These are phyloP conservation scores for Lasioglossum leucozonium DNA, from an alignment of 2,888 invertebrate genomes.

Conservation along the genomic window DNA sequence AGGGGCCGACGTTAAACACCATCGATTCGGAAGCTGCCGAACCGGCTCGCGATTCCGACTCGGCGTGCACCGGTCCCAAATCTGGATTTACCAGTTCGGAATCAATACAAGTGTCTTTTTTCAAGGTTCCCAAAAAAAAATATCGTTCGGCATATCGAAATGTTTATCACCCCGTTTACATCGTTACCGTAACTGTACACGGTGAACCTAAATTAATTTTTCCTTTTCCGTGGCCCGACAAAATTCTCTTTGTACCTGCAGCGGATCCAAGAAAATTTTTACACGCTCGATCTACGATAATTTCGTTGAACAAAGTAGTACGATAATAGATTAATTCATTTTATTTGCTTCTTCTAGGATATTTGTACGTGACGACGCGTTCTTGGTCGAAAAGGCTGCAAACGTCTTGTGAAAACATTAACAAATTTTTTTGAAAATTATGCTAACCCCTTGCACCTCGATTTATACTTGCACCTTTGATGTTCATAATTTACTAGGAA, in stretches of 20 bases:
- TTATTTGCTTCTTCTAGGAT: background rate
- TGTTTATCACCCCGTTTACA: too few species aligned
- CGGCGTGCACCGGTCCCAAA: background rate
- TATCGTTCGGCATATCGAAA: background rate
- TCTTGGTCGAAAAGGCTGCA: background rate
- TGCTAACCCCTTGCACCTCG: too few species aligned
- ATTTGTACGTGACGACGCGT: background rate
- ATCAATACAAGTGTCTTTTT: background rate
- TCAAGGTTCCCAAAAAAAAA: background rate
- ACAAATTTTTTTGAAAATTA: too few species aligned
- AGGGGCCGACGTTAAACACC: conserved; percentile 76
- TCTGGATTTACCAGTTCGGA: background rate
- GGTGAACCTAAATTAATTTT: background rate
- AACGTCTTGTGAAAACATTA: background rate
- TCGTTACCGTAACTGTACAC: background rate
- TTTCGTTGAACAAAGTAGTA: background rate
- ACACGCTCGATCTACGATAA: background rate
- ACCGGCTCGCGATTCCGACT: conserved; percentile 1
- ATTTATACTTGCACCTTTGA: too few species aligned
- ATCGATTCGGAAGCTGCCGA: conserved; percentile 35
- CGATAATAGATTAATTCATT: background rate
- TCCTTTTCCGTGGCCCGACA: background rate
- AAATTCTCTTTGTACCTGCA: background rate
- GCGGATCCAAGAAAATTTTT: background rate
- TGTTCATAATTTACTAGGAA: too few species aligned